A percentile compares a stretch with the other conserved stretches of the same genome.
These are phyloP conservation scores for Calameuta filiformis DNA, from an alignment of 2,888 invertebrate species.

Conservation along the genomic window DNA sequence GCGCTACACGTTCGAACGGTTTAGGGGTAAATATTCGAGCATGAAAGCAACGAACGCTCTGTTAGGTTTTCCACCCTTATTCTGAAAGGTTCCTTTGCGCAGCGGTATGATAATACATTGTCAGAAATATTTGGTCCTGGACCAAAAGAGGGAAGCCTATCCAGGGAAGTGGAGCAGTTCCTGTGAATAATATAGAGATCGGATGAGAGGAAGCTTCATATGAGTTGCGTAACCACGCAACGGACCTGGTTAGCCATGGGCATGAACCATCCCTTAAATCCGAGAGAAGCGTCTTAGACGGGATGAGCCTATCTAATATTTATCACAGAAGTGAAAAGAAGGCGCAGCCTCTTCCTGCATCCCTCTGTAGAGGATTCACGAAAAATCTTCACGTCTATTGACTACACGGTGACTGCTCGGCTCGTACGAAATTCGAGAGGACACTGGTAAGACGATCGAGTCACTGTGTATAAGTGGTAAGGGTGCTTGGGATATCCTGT, in stretches of 20 bases:
- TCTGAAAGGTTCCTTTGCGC: not conserved
- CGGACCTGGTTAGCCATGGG: not conserved
- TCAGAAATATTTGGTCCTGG: not conserved
- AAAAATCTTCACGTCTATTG: constrained; percentile 9
- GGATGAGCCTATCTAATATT: not conserved
- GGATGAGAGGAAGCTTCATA: not conserved
- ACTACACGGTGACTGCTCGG: not conserved
- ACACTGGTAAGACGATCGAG: not conserved
- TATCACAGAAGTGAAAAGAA: constrained; percentile 10
- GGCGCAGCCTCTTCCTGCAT: constrained; percentile 13
- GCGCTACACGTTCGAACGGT: not conserved
- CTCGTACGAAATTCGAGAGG: not conserved
- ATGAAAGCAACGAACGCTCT: not conserved
- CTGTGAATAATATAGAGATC: not conserved
- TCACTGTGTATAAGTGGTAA: not conserved
- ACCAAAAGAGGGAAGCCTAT: not conserved
- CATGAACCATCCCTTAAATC: not conserved
- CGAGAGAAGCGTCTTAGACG: not conserved
- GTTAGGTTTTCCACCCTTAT: not conserved
- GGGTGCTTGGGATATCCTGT: not conserved
- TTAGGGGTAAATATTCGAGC: not conserved
- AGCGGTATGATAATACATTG: not conserved
- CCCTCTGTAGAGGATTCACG: constrained; percentile 7
- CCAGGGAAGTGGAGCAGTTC: not conserved
- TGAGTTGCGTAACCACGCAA: not conserved